Base-by-base conservation (phyloP, 2,888 invertebrate species). In the Cataglyphis altisquamis region DNA sequence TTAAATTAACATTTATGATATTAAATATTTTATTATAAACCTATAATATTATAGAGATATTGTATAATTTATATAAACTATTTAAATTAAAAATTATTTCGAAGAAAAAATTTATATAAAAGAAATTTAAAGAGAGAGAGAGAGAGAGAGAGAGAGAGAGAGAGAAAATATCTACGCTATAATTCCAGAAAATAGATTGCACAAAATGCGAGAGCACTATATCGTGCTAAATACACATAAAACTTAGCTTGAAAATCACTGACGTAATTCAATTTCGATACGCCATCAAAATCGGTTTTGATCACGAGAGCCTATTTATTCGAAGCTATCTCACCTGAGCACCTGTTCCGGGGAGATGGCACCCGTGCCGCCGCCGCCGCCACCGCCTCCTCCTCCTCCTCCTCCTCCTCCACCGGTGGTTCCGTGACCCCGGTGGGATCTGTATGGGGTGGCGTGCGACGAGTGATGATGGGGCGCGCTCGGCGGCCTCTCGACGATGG, bases 311-410 rank as follows among this genome's bases (percentile, higher is more conserved):
- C 18, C 60, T n/a, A 21, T 12, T 5, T 32, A n/a, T 8, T 6
- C 15, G 9, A 1, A 0, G 18, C 10, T 45, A 15, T 60, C 90
- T 5, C 87, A 94, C 94, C 97, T 96, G 91, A 97, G 95, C 92
- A 97, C 97, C 95, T 98, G 98, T 95, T 98, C 98, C 86, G 98
- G 98, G 68, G 98, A 98, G 90, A 98, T 98, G 83, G 95, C 93
- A 78, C 95, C 94, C 85, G 95, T 95, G 88, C 94, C 95, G 87
- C 45, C 39, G 8, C 39, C 45, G 15, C 12, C 45, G 12, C 41
- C 41, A 4, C 41, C 41, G 12, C 41, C 41, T 10, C 48, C 48
- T 8, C 52, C 52, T n/a, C 48, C 48, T 6, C 45, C 48, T 6
- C 48, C 48, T 18, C 48, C 48, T 6, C 52, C 48, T 0, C 18